A percentile compares a stretch with the other conserved stretches of the same genome.
Conservation (phyloP, 1,140 invertebrate species). For the Prorops nasuta region DNA sequence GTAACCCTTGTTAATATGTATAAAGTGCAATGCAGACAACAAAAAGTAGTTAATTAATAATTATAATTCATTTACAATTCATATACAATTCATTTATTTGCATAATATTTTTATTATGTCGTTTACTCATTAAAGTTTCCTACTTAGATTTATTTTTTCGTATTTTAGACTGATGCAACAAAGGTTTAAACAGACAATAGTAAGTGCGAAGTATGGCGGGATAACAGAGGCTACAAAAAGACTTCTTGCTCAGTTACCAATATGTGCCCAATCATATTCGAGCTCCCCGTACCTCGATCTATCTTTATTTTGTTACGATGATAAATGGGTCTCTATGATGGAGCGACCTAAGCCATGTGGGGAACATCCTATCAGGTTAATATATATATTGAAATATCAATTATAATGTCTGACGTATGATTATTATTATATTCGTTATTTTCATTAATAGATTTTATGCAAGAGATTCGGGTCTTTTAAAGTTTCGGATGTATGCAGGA, state of each 20-base stretch:
- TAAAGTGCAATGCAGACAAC: not conserved
- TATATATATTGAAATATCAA: not conserved
- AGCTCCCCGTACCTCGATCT: conserved; percentile 92
- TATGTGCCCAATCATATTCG: conserved; percentile 92
- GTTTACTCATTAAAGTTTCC: no score
- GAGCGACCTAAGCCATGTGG: conserved; percentile 92
- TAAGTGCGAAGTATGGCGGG: conserved; percentile 82
- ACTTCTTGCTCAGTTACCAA: conserved; percentile 87
- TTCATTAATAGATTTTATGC: conserved; percentile 78
- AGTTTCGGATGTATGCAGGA: conserved; percentile 85
- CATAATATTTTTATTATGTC: no score
- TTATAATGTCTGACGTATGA: not conserved
- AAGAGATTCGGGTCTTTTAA: conserved; percentile 83
- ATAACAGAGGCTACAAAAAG: conserved; percentile 85
- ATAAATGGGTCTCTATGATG: conserved; percentile 94
- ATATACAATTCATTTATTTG: not conserved
- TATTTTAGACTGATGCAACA: conserved; percentile 52
- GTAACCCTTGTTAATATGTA: conserved; percentile 36
- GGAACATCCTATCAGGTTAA: conserved; percentile 87
- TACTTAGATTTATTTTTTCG: no score
- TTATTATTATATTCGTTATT: not conserved
- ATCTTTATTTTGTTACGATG: conserved; percentile 92
- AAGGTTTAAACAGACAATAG: conserved; percentile 85
- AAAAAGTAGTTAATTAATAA: not conserved
- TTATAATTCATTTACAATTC: not conserved